Evolutionary conservation across 2,113 vertebrate species (phyloP).

Genomic region (Anolis carolinensis): DNA sequence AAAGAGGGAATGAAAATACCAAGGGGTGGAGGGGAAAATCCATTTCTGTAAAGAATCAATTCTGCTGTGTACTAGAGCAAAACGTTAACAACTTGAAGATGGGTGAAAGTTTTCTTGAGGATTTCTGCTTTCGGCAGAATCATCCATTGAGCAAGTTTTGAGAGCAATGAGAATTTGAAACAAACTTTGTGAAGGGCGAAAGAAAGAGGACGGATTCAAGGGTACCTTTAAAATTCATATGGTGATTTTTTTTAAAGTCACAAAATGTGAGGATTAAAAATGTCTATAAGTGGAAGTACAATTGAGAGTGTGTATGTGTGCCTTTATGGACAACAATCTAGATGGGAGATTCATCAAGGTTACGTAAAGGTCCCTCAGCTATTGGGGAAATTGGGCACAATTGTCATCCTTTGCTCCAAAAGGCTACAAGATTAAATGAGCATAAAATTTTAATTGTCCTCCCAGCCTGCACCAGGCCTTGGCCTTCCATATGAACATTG

Average conservation of each 20-base stretch:
- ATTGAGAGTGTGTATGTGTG: background rate
- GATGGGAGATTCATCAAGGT: conserved; percentile 50
- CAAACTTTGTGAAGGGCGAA: background rate
- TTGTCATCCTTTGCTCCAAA: conserved; percentile 61
- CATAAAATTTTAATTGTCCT: conserved; percentile 71
- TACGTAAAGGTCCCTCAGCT: conserved; percentile 53
- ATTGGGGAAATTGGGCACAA: conserved; percentile 59
- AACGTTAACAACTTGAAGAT: conserved; percentile 54
- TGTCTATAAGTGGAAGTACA: background rate
- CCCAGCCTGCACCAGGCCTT: conserved; percentile 44
- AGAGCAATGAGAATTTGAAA: conserved; percentile 27
- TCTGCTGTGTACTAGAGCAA: conserved; percentile 72
- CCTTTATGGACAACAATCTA: conserved; percentile 19
- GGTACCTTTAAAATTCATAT: conserved; percentile 7
- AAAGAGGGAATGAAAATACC: conserved; percentile 57
- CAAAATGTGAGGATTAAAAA: conserved; percentile 50
- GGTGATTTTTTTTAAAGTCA: conserved; percentile 34
- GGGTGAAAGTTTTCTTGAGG: conserved; percentile 51
- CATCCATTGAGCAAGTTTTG: conserved; percentile 15
- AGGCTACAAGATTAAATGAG: conserved; percentile 64
- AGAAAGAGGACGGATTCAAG: background rate
- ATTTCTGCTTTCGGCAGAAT: conserved; percentile 35
- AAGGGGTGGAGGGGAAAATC: conserved; percentile 49
- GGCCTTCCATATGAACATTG: conserved; percentile 57
- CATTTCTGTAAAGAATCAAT: conserved; percentile 70